Conservation (phyloP, 2,797 vertebrate species). For the Sebastes elongatus region DNA sequence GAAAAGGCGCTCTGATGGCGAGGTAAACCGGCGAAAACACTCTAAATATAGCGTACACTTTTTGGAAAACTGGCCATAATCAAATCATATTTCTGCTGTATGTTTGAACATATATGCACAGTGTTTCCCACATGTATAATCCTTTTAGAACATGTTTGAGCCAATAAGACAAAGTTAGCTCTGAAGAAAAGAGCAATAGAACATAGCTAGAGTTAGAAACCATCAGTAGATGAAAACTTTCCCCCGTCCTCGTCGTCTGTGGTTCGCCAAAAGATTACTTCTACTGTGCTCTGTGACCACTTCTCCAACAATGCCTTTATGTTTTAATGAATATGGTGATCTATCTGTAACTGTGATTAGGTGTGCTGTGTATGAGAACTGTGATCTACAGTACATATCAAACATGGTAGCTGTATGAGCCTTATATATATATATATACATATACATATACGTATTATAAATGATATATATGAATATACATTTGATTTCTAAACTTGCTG, state of each 20-base stretch:
- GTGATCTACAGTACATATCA: conserved; percentile 66
- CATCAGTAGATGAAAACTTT: not conserved
- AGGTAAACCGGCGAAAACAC: too few species aligned
- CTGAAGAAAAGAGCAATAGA: conserved; percentile 24
- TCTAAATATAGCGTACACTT: too few species aligned
- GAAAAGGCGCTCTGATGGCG: too few species aligned
- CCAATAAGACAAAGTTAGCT: not conserved
- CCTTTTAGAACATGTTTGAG: not conserved
- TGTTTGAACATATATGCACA: conserved; percentile 39
- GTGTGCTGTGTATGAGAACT: conserved; percentile 66
- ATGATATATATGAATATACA: conserved; percentile 53
- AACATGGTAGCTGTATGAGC: conserved; percentile 73
- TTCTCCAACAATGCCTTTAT: conserved; percentile 71
- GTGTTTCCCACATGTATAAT: not conserved
- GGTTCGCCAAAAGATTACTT: conserved; percentile 40
- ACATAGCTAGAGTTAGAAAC: conserved; percentile 16
- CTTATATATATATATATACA: conserved; percentile 54
- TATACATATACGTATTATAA: conserved; percentile 9
- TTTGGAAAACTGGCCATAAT: not conserved
- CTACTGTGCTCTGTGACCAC: conserved; percentile 59
- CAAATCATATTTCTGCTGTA: not conserved
- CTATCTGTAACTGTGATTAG: conserved; percentile 75
- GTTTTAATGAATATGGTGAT: conserved; percentile 56
- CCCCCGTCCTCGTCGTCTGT: conserved; percentile 23
- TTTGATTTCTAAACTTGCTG: conserved; percentile 54